These are phyloP conservation scores for Ephialtes manifestator DNA, from an alignment of 2,888 invertebrate species.

Conservation along the genomic window DNA sequence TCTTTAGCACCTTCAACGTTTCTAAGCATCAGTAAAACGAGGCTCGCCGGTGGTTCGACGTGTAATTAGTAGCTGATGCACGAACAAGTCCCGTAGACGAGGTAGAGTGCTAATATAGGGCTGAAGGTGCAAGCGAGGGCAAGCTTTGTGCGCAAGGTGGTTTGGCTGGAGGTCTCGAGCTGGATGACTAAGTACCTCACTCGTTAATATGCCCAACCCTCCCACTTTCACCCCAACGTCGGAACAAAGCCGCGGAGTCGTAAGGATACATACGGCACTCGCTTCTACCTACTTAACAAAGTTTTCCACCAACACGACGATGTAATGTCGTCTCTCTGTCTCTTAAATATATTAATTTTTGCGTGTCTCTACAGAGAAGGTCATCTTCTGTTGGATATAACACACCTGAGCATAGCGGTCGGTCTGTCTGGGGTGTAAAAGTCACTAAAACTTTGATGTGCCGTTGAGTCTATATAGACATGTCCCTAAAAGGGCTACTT, in stretches of 20 bases:
- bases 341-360: neutral
- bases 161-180: slow-evolving; percentile 5
- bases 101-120: slow-evolving; percentile 1
- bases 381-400: neutral
- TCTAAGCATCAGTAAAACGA: slow-evolving; percentile 6
- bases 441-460: neutral
- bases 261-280: neutral
- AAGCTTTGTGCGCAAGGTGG: neutral
- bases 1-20: slow-evolving; percentile 5
- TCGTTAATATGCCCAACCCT: slow-evolving; percentile 4
- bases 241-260: neutral
- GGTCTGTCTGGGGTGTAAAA: neutral
- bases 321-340: neutral
- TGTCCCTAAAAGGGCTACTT: neutral
- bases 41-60: slow-evolving; percentile 1
- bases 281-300: neutral
- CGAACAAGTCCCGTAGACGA: neutral
- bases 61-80: slow-evolving; percentile 21
- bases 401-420: neutral
- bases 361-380: neutral
- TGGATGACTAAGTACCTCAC: slow-evolving; percentile 16
- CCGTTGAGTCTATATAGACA: neutral
- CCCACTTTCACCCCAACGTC: neutral
- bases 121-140: slow-evolving; percentile 3
- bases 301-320: neutral